Evolutionary conservation across 2,797 vertebrate genomes (phyloP), one percentile per base, ranked within the genome.

Genomic region (Falco rusticolus): DNA sequence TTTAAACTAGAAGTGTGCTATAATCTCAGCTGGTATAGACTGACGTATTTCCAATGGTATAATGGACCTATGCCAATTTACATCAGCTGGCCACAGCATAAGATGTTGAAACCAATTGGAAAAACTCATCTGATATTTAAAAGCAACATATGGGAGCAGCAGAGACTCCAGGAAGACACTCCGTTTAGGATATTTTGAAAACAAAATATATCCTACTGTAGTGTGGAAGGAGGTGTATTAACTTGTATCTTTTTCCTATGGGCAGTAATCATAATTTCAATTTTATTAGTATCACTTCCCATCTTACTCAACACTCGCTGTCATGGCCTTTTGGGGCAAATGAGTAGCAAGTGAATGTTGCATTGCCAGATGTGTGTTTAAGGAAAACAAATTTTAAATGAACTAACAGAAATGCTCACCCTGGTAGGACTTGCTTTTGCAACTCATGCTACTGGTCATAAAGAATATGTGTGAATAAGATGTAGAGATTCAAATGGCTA

Each of bases 61-160:
- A 61, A 91, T 89, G 92, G 79, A 93, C 54, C n/a, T 33, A 4
- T 81, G 95, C 84, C 94, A 93, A 78, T 56, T 85, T 91, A 76
- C 68, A 91, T 96, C 93, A 96, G 81, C 84, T 93, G 93, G 89
- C 81, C 94, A 91, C 71, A 91, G 81, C 78, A 74, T 74, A 92
- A 92, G 84, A 96, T 93, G 72, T 95, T 94, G 81, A 93, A 96
- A 87, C 45, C 84, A 91, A 61, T 31, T 87, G 84, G 79, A 91
- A 96, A 93, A 87, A 39, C 64, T 92, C 68, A 68, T 87, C 68
- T 85, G 89, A 93, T 92, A 90, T 68, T 94, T 85, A 75, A 94
- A 92, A 96, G 84, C 75, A 92, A 70, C 87, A 94, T 93, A 96
- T 65, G 84, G 87, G 29, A 95, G 61, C 75, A 95, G 75, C 75